Base-by-base conservation (phyloP, 2,888 invertebrate genomes). In the Leptopilina drosophilae region DNA sequence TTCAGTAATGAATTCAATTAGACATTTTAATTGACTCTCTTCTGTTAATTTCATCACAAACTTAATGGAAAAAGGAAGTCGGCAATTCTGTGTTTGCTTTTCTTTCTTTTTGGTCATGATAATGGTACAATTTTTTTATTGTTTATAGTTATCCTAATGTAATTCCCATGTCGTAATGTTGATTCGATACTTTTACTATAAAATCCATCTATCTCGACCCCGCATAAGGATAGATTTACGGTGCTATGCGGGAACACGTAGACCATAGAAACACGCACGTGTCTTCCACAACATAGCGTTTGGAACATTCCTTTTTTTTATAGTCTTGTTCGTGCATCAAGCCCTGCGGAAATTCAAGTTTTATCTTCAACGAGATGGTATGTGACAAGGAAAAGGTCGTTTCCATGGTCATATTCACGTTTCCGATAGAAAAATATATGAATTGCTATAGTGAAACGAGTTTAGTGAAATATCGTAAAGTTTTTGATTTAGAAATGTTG, bases 231-330 rank as follows among this genome's bases (percentile, higher is more conserved):
- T 56, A 73, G 53, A 56, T 53, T 53, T 53, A 73, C 73, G 73
- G 73, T 73, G 11, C 56, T 73, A 73, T 73, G 73, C 73, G 73
- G 56, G 56, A 53, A 73, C 73, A 73, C 56, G 53, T 73, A 73
- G 73, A 33, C 40, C 33, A 56, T 56, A 69, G 33, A 9, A 56
- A 33, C 73, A 73, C 73, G 73, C 56, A 73, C 73, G 73, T 73
- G 73, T 56, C 73, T 73, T 73, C 33, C 11, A 33, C 33, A 73
- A 33, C 26, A 56, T 33, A 56, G 49, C 56, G 26, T 56, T 73
- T 56, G 40, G 73, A 73, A 33, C 56, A 11, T 73, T 73, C n/a
- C 56, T 56, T 73, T 73, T 49, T 62, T 73, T 40, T 73, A 73
- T 56, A 73, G 56, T 33, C 73, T 56, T 73, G 73, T 73, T 53